These are phyloP conservation scores for Ictalurus furcatus DNA, from an alignment of 2,113 vertebrate genomes.

Conservation along the genomic window DNA sequence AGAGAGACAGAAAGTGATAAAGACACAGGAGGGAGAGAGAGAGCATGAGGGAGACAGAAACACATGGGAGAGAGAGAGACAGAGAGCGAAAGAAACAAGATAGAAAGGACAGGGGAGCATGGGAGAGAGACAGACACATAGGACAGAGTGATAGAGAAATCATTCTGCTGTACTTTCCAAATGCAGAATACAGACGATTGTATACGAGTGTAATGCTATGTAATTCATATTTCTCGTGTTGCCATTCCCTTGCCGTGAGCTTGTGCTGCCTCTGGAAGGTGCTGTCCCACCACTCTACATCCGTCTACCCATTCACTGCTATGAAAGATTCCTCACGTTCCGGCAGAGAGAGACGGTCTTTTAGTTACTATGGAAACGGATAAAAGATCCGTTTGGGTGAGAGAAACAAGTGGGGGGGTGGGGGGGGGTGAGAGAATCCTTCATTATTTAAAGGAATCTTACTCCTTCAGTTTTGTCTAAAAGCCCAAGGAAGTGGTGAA, in stretches of 20 bases:
- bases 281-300: constrained; percentile 45
- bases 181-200: neutral
- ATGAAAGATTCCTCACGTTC: constrained; percentile 58
- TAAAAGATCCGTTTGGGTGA: constrained; percentile 62
- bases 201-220: neutral
- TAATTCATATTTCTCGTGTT: neutral
- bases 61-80: neutral
- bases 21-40: neutral
- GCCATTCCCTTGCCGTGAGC: constrained; percentile 15
- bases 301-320: constrained; percentile 45
- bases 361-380: constrained; percentile 66
- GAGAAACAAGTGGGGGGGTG: constrained; percentile 23
- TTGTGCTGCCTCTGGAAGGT: constrained; percentile 55
- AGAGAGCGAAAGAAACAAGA: neutral
- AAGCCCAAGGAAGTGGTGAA: constrained; percentile 45
- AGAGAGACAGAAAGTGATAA: neutral
- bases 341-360: constrained; percentile 59
- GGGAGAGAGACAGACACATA: neutral
- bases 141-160: neutral
- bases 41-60: no score
- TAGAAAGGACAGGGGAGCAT: neutral
- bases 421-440: constrained; percentile 38
- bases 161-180: neutral
- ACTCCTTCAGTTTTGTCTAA: constrained; percentile 59
- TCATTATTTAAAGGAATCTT: constrained; percentile 64